Base-by-base conservation (phyloP, 1,140 invertebrate species). In the Pseudomyrmex dendroicus region DNA sequence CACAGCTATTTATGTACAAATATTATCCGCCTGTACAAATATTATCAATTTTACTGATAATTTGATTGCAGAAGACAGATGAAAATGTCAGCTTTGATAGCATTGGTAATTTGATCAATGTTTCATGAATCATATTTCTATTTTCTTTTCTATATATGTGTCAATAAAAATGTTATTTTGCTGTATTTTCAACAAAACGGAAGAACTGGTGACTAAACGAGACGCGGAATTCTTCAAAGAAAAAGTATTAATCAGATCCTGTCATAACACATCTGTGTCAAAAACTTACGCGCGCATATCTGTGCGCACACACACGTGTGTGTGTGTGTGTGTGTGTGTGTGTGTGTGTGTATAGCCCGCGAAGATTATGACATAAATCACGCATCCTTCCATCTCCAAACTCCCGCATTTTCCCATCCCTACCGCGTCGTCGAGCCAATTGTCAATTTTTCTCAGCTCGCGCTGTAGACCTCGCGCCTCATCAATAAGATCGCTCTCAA, bases 281-380 rank as follows among this genome's bases (percentile, higher is more conserved):
- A 66, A 25, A 13, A 50, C 52, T 48, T 48, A 46, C 20, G 44
- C 5, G 35, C 35, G 35, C 35, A 7, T 35, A 5, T 35, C 35
- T 35, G 5, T 35, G 35, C 5, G 35, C 35, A 13, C 2, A 0
- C 12, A 13, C n/a, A n/a, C n/a, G n/a, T n/a, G 48, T 66, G 12
- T 22, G 25, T 54, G 35, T 20, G 9, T 56, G 17, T 56, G 50
- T 9, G n/a, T n/a, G n/a, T n/a, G n/a, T n/a, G 48, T 66, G 12
- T 22, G 25, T 54, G 35, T 20, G 9, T 56, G 17, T 56, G 50
- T 9, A 17, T 50, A 52, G n/a, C 59, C 17, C 52, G 22, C 20
- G 9, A 57, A 72, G 57, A 89, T 89, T 87, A 89, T 68, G 88
- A 83, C 80, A 85, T 87, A 89, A 89, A 89, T 89, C 85, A 84